Evolutionary conservation across 2,113 vertebrate species (phyloP), one percentile per base, ranked within the genome.

Genomic region (Proteles cristata): DNA sequence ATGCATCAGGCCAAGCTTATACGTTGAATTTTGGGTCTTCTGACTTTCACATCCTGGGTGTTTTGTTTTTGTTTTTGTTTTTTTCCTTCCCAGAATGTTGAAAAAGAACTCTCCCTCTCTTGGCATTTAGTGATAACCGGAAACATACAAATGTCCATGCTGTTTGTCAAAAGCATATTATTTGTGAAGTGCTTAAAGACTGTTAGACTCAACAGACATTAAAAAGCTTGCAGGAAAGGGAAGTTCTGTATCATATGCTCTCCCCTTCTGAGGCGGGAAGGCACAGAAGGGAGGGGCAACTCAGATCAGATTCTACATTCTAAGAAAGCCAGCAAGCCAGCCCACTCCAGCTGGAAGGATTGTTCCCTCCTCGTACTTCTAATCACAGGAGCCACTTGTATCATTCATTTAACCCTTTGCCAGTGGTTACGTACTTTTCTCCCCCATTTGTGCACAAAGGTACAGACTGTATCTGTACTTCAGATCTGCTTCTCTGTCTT

Each of bases 181-280:
- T 71, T 84, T 82, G 25, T 80, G 66, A 97, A 96, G 69, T 31
- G 88, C 33, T 63, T 84, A 63, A 74, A 92, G 74, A 48, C 31
- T 65, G n/a, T 69, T 63, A 80, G 17, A 73, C 68, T 73, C 17
- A 73, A 33, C 3, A 77, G 26, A 74, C 11, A 35, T 96, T 73
- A 58, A 55, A 81, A 97, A 81, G 25, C 16, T 80, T 74, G 2
- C 15, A 73, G 68, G 48, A 94, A 86, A 19, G 19, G 16, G 33
- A 61, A 61, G 35, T 68, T 76, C 48, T 65, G 17, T 33, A 73
- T 26, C 26, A 48, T 50, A 81, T 43, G 39, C 6, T 90, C 39
- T 63, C n/a, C 65, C n/a, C 17, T 86, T n/a, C 35, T 53, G 23
- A 63, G 43, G 21, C 0, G 4, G 4, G 43, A 77, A 77, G 43